Evolutionary conservation across 2,113 vertebrate species (phyloP).

Genomic region (Symphodus melops): DNA sequence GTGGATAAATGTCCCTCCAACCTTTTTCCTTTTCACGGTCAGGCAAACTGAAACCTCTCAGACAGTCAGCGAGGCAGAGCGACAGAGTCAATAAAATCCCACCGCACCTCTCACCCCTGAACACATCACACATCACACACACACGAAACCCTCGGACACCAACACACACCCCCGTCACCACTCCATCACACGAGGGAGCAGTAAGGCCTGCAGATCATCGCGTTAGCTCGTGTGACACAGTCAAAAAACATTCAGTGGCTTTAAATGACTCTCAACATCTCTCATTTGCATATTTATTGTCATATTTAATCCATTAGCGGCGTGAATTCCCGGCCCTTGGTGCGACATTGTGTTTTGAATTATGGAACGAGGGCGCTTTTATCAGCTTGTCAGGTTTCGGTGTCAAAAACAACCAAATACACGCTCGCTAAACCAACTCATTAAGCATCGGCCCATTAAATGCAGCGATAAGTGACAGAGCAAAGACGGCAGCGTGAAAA

Average conservation of each 20-base stretch:
- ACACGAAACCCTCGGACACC: conserved; percentile 12
- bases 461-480: conserved; percentile 29
- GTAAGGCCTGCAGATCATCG: conserved; percentile 17
- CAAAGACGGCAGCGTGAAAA: conserved; percentile 41
- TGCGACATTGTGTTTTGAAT: conserved; percentile 16
- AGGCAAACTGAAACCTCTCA: conserved; percentile 13
- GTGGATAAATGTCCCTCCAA: conserved; percentile 10
- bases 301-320: conserved; percentile 7
- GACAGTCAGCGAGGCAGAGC: conserved; percentile 37
- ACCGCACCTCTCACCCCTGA: conserved; percentile 35
- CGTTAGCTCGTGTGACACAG: neutral
- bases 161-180: conserved; percentile 17
- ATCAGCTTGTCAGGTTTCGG: conserved; percentile 18
- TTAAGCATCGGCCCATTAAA: conserved; percentile 26
- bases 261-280: neutral
- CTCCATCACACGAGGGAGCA: neutral
- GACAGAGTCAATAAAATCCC: conserved; percentile 56
- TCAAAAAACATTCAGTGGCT: neutral
- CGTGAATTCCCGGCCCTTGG: neutral
- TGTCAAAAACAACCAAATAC: conserved; percentile 22
- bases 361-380: neutral
- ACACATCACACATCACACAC: conserved; percentile 36
- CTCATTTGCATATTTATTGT: conserved; percentile 34
- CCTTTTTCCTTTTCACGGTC: conserved; percentile 39
- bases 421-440: conserved; percentile 4